A percentile compares a stretch with the other conserved stretches of the same genome.
Evolutionary conservation across 2,797 vertebrate species (phyloP).

Genomic region (Esox lucius): DNA sequence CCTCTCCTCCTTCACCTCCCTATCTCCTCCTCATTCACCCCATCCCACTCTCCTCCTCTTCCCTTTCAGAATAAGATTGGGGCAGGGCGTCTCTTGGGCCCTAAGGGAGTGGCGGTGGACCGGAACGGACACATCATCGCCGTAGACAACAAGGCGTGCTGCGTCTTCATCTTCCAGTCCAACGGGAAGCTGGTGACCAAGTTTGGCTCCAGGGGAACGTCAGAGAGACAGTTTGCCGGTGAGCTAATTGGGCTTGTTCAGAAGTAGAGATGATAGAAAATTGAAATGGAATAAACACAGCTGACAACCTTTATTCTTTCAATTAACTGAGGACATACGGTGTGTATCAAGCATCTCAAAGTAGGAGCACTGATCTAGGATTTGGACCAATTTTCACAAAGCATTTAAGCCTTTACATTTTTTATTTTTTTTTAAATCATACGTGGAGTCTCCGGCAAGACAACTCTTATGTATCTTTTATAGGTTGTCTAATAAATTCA

Average conservation of each 20-base stretch:
- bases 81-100: conserved; percentile 91
- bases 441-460: too few species aligned
- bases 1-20: background rate
- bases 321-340: too few species aligned
- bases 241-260: conserved; percentile 16
- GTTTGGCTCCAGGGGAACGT: conserved; percentile 88
- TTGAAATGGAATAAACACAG: background rate
- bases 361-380: background rate
- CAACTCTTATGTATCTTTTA: too few species aligned
- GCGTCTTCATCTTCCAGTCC: conserved; percentile 96
- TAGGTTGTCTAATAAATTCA: too few species aligned
- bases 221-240: conserved; percentile 95
- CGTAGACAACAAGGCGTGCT: conserved; percentile 98
- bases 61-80: conserved; percentile 88
- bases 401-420: too few species aligned
- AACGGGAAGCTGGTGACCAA: conserved; percentile 93
- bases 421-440: too few species aligned
- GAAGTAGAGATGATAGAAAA: background rate
- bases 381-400: too few species aligned
- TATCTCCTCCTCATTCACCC: background rate
- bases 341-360: too few species aligned
- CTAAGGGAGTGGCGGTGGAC: conserved; percentile 92
- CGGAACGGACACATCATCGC: conserved; percentile 94
- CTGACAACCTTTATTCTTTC: background rate
- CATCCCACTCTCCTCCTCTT: background rate